Conservation (phyloP, 2,797 vertebrate species). For the Melanotaenia nigrans region DNA sequence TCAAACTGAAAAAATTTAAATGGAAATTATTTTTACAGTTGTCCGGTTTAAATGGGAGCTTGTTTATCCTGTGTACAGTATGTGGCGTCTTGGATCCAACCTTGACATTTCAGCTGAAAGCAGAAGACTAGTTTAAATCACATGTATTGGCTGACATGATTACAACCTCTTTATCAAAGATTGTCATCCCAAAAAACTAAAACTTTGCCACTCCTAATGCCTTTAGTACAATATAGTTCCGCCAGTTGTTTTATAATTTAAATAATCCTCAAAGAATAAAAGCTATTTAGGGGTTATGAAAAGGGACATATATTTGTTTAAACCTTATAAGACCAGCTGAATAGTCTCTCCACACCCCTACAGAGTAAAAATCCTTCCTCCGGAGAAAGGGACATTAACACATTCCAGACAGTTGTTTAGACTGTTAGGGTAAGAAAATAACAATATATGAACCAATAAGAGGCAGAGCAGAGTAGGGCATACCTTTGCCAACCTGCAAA, state of each 20-base stretch:
- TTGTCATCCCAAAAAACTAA: background rate
- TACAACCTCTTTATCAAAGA: background rate
- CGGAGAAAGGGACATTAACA: background rate
- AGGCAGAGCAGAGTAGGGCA: background rate
- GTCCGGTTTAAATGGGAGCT: background rate
- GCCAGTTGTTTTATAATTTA: background rate
- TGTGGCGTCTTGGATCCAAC: background rate
- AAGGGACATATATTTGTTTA: background rate
- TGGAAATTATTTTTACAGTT: background rate
- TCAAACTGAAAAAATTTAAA: background rate
- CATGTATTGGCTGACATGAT: background rate
- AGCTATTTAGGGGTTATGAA: background rate
- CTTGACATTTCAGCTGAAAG: background rate
- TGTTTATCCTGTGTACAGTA: too few relatives aligned
- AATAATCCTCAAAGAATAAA: background rate
- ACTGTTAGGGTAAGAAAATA: background rate
- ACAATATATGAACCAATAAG: background rate
- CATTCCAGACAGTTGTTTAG: background rate
- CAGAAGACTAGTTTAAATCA: background rate
- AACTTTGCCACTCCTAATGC: background rate
- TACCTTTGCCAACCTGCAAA: background rate
- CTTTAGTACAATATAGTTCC: background rate
- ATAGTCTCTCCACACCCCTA: background rate
- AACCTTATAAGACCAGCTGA: background rate
- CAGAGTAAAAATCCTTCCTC: background rate